These are phyloP conservation scores for Sprattus sprattus DNA, from an alignment of 2,113 vertebrate genomes.

Conservation along the genomic window DNA sequence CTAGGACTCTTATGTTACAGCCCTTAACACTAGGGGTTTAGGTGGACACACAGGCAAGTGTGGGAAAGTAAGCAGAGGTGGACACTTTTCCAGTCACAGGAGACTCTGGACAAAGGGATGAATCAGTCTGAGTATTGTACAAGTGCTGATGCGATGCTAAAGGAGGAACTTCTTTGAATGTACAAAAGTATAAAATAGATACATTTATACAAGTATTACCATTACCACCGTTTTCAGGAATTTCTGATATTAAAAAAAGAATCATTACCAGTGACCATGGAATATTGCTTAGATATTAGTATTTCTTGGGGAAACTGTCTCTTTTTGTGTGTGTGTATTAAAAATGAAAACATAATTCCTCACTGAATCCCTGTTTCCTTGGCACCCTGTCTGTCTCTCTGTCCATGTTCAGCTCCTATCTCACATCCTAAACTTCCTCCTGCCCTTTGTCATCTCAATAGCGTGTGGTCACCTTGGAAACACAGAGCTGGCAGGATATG, in stretches of 20 bases:
- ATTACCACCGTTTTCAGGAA: not conserved
- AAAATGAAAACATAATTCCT: too few species aligned
- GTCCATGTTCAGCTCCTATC: constrained; percentile 74
- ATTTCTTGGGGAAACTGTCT: too few species aligned
- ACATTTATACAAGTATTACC: too few species aligned
- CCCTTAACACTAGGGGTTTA: not conserved
- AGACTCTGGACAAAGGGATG: not conserved
- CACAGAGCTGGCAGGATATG: constrained; percentile 84
- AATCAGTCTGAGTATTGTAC: not conserved
- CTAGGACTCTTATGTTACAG: not conserved
- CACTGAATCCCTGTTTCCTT: not conserved
- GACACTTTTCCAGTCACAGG: not conserved
- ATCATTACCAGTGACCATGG: not conserved
- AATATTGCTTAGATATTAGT: not conserved
- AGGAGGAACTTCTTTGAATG: not conserved
- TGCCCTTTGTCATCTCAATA: constrained; percentile 83
- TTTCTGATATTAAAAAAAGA: not conserved
- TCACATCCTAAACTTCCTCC: constrained; percentile 80
- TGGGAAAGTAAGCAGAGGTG: not conserved
- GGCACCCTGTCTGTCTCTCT: constrained; percentile 15
- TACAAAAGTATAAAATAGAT: not conserved
- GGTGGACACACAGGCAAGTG: not conserved
- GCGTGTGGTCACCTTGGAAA: constrained; percentile 93
- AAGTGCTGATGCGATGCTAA: not conserved
- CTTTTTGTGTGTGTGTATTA: not conserved